These are phyloP conservation scores for Scolopax rusticola DNA, from an alignment of 2,797 vertebrate species.

Conservation along the genomic window DNA sequence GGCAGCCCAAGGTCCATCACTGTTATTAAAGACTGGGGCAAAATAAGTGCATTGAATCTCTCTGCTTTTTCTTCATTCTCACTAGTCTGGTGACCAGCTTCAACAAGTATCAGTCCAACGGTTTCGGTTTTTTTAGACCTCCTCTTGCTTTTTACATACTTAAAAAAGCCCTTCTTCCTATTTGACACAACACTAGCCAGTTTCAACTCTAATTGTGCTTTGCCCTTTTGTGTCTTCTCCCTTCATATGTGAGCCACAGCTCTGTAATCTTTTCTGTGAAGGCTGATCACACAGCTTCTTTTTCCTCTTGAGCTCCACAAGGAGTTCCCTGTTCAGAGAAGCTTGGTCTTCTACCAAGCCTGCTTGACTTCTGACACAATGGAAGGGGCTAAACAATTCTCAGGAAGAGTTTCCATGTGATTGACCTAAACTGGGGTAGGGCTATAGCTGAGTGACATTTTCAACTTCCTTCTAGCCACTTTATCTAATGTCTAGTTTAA, in stretches of 20 bases:
- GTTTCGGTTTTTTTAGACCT: background rate
- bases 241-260: fast-evolving
- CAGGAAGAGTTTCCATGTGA: background rate
- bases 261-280: background rate
- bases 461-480: background rate
- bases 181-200: background rate
- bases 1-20: no score
- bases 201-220: background rate
- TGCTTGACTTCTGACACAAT: background rate
- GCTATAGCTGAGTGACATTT: background rate
- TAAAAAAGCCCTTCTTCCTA: background rate
- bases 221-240: background rate
- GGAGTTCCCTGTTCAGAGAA: background rate
- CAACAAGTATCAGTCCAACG: background rate
- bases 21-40: no score
- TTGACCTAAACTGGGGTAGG: background rate
- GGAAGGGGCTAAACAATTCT: background rate
- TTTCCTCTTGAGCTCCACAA: background rate
- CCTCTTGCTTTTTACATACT: background rate
- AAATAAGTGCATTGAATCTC: no score
- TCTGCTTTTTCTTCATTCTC: background rate
- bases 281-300: background rate
- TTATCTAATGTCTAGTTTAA: background rate
- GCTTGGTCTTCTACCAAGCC: fast-evolving
- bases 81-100: background rate